A percentile compares a stretch with the other conserved stretches of the same genome.
Conservation (phyloP, 1,140 invertebrate genomes). For the Dinoponera quadriceps region DNA sequence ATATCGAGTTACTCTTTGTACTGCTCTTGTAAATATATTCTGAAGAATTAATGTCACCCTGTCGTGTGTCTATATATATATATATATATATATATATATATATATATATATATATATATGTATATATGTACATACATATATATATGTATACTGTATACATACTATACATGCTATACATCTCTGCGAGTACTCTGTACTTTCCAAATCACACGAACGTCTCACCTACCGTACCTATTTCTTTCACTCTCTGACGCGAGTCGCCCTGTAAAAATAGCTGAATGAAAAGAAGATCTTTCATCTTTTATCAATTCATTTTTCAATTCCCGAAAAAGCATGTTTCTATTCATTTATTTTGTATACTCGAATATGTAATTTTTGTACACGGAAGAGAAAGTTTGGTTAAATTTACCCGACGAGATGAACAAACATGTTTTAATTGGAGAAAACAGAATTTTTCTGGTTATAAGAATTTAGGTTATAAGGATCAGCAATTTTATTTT, state of each 20-base stretch:
- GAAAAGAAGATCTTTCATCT: background rate
- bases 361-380: too few species aligned
- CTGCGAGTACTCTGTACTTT: constrained; percentile 10
- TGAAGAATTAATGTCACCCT: constrained; percentile 78
- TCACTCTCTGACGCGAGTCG: background rate
- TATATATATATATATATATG: too few species aligned
- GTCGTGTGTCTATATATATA: constrained; percentile 66
- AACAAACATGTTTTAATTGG: too few species aligned
- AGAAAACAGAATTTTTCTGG: too few species aligned
- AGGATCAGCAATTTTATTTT: too few species aligned
- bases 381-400: too few species aligned
- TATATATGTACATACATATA: too few species aligned
- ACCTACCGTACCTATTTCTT: too few species aligned
- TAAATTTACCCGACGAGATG: too few species aligned
- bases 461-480: too few species aligned
- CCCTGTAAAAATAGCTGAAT: constrained; percentile 8
- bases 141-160: constrained; percentile 42
- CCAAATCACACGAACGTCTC: background rate
- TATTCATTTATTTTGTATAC: background rate
- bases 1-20: constrained; percentile 82
- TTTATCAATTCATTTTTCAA: background rate
- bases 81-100: too few species aligned
- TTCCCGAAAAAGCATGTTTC: background rate
- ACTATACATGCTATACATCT: constrained; percentile 11
- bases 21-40: constrained; percentile 82